These are phyloP conservation scores for Eristalis intricaria DNA, from an alignment of 2,888 invertebrate genomes.

Conservation along the genomic window DNA sequence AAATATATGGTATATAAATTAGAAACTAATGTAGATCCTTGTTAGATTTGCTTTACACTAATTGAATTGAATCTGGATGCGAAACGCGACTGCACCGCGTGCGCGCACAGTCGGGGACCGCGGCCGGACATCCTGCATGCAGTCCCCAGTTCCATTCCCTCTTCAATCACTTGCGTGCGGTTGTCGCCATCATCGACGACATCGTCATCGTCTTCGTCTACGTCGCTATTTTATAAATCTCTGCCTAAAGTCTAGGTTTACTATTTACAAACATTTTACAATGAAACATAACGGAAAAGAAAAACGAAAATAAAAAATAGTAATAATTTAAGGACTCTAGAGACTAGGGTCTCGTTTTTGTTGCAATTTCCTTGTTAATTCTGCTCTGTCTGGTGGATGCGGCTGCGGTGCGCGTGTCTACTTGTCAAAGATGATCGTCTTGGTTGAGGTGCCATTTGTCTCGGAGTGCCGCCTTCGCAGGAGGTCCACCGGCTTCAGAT, in stretches of 20 bases:
- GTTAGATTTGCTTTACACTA: slow-evolving; percentile 28
- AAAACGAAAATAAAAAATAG: slow-evolving; percentile 25
- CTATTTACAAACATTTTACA: slow-evolving; percentile 71
- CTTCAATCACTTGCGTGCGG: background rate
- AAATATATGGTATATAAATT: slow-evolving; percentile 58
- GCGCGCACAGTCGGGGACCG: background rate
- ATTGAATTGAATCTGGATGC: slow-evolving; percentile 48
- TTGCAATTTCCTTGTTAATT: slow-evolving; percentile 1
- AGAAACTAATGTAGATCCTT: slow-evolving; percentile 69
- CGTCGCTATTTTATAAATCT: slow-evolving; percentile 21
- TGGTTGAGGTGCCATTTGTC: slow-evolving; percentile 74
- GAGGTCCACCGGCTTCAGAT: slow-evolving; percentile 74
- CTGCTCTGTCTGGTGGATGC: background rate
- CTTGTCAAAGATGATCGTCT: slow-evolving; percentile 59
- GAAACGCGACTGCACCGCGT: slow-evolving; percentile 6
- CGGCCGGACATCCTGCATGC: background rate
- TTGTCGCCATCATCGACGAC: background rate
- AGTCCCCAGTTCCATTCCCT: background rate
- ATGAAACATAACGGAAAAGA: slow-evolving; percentile 24
- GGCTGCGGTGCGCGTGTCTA: background rate
- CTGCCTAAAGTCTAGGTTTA: slow-evolving; percentile 42
- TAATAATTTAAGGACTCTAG: slow-evolving; percentile 39
- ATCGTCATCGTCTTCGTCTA: background rate
- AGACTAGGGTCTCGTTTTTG: slow-evolving; percentile 23
- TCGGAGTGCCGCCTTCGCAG: slow-evolving; percentile 78